Evolutionary conservation across 2,797 vertebrate species (phyloP), one percentile per base, ranked within the genome.

Genomic region (Siniperca obscura): DNA sequence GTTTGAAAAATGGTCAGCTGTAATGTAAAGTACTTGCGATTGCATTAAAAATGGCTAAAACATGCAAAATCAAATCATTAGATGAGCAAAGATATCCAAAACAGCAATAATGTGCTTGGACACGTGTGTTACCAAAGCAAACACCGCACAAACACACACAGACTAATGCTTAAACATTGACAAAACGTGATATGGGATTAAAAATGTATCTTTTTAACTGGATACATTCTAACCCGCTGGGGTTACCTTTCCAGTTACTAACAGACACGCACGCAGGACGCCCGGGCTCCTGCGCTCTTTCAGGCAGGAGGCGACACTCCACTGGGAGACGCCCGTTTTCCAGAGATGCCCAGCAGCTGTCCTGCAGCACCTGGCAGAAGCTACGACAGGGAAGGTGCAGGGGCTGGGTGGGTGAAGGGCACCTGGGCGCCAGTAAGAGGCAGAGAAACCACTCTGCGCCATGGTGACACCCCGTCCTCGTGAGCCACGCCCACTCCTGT

Each of bases 201-300:
- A 91, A 91, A 90, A 94, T 93, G 93, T 92, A 94, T 94, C 88
- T 0, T 1, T 30, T 65, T 60, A 7, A 38, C 67, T 5, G 64
- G 90, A 92, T 92, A 90, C 93, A 92, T 92, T 86, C 87, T 77
- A 92, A 93, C 90, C 91, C 89, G 64, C 76, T 13, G 61, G 67
- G 69, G 91, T 97, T 97, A 98, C 97, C 97, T 98, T 96, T 95
- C 61, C 91, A 93, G 87, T 95, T 95, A 95, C 96, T 96, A 96
- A 97, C 94, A 79, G 97, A 96, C 91, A 89, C 71, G 89, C 94
- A 94, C 81, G 94, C 92, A 30, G 92, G 82, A 22, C 68, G 89
- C n/a, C 96, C 91, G 6, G 95, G 92, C 57, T 80, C 87, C 83
- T 87, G 90, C 57, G 42, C 77, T 2, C 71, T 88, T 38, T 95